Conservation (phyloP, 2,113 vertebrate genomes). For the Poeciliopsis retropinna region DNA sequence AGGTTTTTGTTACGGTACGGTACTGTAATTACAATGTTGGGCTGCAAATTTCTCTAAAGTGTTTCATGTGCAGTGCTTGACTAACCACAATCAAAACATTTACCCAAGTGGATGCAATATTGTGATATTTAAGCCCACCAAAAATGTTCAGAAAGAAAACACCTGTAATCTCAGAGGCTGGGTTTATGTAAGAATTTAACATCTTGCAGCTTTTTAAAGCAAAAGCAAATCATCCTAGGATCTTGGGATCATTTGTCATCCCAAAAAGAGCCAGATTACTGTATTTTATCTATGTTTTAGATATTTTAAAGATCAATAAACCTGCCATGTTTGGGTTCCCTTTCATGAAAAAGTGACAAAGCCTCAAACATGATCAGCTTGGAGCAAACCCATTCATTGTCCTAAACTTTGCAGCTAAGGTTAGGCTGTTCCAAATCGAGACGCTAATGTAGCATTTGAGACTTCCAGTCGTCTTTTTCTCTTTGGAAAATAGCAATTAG, state of each 20-base stretch:
- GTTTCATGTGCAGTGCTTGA: background rate
- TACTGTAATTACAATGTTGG: background rate
- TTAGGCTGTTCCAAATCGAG: slow-evolving; percentile 49
- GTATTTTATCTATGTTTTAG: background rate
- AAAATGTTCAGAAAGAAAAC: background rate
- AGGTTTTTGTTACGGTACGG: background rate
- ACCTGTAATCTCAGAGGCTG: slow-evolving; percentile 28
- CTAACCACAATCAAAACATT: background rate
- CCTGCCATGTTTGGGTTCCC: slow-evolving; percentile 4
- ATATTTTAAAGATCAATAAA: slow-evolving; percentile 26
- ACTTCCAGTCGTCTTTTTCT: slow-evolving; percentile 43
- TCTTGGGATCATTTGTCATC: background rate
- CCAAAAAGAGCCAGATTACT: background rate
- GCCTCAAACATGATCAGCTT: slow-evolving; percentile 21
- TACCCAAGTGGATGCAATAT: background rate
- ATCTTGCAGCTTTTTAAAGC: background rate
- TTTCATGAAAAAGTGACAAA: slow-evolving; percentile 44
- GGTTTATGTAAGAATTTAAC: background rate
- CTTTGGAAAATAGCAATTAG: slow-evolving; percentile 51
- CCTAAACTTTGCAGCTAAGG: slow-evolving; percentile 45
- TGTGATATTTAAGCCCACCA: slow-evolving; percentile 31
- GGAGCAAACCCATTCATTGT: slow-evolving; percentile 45
- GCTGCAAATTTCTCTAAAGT: background rate
- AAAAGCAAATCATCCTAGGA: background rate
- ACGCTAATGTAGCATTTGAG: slow-evolving; percentile 40